Conservation (phyloP, 2,113 vertebrate genomes). For the Spea bombifrons region DNA sequence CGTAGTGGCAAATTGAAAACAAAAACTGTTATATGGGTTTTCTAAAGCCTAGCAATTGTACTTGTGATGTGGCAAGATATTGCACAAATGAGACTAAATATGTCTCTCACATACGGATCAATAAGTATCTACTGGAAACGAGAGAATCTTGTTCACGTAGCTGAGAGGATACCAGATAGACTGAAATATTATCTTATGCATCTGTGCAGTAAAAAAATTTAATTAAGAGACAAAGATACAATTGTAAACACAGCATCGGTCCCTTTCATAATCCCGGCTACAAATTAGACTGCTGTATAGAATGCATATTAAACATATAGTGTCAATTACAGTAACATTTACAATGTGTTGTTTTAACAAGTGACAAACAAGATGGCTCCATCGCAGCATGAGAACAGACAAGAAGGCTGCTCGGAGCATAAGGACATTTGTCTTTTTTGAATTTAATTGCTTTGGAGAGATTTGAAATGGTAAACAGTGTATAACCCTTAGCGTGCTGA, state of each 20-base stretch:
- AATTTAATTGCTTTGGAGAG: no score
- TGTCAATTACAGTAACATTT: background rate
- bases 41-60: constrained; percentile 8
- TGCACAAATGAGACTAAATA: constrained; percentile 39
- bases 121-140: constrained; percentile 36
- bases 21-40: constrained; percentile 9
- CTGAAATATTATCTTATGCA: constrained; percentile 27
- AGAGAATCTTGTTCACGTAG: constrained; percentile 11
- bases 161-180: background rate
- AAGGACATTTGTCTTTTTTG: background rate
- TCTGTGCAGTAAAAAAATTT: constrained; percentile 1
- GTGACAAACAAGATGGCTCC: background rate
- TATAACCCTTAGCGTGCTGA: no score
- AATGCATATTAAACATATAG: background rate
- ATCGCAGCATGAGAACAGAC: background rate
- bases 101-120: constrained; percentile 28
- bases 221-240: constrained; percentile 21
- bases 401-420: background rate
- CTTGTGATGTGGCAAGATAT: constrained; percentile 7
- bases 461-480: no score
- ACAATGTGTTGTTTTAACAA: background rate
- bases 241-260: background rate
- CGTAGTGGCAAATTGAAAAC: constrained; percentile 12
- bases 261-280: no score
- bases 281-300: background rate